phyloP scores from a whole-genome alignment of 2,113 vertebrate species.

The Macaca mulatta region DNA sequence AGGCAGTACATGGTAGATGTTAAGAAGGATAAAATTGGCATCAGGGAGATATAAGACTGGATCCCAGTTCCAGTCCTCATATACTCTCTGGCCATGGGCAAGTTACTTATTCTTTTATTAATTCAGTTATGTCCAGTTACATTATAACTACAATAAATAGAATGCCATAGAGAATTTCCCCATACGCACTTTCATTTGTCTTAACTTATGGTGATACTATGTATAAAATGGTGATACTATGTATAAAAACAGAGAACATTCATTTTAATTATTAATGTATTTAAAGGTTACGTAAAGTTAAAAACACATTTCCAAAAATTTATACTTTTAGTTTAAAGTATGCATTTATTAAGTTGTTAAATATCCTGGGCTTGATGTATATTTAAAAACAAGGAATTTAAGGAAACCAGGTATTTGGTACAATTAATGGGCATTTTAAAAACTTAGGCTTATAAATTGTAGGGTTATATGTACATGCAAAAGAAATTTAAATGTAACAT shows the following conservation, averaged over 20 bases:
- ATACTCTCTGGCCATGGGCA: background rate
- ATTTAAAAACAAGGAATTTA: conserved; percentile 4
- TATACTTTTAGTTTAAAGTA: background rate
- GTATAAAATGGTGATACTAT: background rate
- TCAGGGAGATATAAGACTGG: background rate
- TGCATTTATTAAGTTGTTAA: background rate
- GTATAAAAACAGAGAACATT: background rate
- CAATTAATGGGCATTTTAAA: background rate
- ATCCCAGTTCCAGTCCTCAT: background rate
- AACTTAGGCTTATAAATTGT: background rate
- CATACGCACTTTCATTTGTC: background rate
- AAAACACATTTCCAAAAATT: background rate
- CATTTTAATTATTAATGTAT: background rate
- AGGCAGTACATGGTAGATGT: background rate
- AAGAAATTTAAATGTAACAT: background rate
- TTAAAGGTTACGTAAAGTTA: background rate
- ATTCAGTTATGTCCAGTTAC: background rate
- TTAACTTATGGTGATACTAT: background rate
- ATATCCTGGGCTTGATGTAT: background rate
- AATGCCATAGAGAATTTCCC: background rate
- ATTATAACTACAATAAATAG: background rate
- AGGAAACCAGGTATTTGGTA: background rate
- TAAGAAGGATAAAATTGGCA: background rate
- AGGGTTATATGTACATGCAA: background rate
- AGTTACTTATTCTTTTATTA: background rate